phyloP scores from a whole-genome alignment of 2,797 vertebrate species.

The Anabacerthia variegaticeps region DNA sequence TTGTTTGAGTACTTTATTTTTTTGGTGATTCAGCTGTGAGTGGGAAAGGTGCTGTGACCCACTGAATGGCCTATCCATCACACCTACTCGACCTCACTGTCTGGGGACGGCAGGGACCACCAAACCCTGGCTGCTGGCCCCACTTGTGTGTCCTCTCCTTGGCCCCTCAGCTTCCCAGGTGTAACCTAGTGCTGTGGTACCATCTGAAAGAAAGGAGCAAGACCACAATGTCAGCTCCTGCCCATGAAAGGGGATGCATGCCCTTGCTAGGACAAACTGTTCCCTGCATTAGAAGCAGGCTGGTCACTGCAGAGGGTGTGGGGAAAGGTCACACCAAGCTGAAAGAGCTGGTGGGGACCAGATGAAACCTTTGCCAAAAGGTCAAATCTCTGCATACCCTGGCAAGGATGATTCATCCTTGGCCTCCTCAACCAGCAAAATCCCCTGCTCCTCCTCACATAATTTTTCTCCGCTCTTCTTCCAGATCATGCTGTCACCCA shows the following conservation, averaged over 20 bases:
- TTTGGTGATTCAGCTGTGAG: not conserved
- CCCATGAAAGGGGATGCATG: fast-evolving
- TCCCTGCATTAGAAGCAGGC: not conserved
- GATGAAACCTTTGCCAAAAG: not conserved
- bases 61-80: slow-evolving; percentile 6
- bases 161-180: not conserved
- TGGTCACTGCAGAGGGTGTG: not conserved
- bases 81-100: not conserved
- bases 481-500: fast-evolving
- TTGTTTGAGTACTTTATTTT: slow-evolving; percentile 13
- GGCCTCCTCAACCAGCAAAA: not conserved
- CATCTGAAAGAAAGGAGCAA: not conserved
- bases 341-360: not conserved
- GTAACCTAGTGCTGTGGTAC: not conserved
- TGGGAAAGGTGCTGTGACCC: not conserved
- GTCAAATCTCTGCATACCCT: not conserved
- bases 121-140: not conserved
- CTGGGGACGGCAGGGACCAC: not conserved
- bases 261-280: not conserved
- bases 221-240: not conserved
- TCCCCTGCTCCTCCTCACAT: not conserved
- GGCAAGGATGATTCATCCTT: not conserved
- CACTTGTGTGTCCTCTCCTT: not conserved
- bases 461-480: not conserved
- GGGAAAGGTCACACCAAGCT: not conserved